phyloP scores from a whole-genome alignment of 2,797 vertebrate species.

The Mormyrus hasselquistii region DNA sequence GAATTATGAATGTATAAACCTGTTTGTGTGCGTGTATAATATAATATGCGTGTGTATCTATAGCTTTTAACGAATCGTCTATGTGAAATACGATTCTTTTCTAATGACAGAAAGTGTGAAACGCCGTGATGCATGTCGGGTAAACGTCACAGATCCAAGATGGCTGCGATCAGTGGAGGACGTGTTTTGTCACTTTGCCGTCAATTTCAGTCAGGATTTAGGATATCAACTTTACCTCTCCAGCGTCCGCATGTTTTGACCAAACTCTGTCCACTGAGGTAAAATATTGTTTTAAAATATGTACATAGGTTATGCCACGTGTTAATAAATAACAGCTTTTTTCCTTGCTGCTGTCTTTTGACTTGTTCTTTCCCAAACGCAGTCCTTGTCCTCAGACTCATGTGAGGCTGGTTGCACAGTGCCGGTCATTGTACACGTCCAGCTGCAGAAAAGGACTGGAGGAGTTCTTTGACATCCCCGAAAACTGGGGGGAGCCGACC shows the following conservation, averaged over 20 bases:
- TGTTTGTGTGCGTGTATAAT: no score
- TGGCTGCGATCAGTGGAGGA: conserved; percentile 61
- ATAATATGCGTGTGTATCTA: not conserved
- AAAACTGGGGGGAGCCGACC: conserved; percentile 79
- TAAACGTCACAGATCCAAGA: conserved; percentile 48
- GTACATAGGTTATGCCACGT: not conserved
- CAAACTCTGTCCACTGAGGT: conserved; percentile 49
- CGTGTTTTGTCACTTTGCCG: conserved; percentile 60
- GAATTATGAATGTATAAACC: not conserved
- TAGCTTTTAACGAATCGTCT: not conserved
- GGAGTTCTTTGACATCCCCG: conserved; percentile 86
- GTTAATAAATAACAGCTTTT: no score
- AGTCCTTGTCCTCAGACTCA: conserved; percentile 22
- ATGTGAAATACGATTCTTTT: not conserved
- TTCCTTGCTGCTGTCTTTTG: not conserved
- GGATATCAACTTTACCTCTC: conserved; percentile 42
- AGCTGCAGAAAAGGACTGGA: conserved; percentile 69
- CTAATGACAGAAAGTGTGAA: not conserved
- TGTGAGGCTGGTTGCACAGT: conserved; percentile 34
- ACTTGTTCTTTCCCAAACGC: conserved; percentile 41
- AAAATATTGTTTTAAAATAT: conserved; percentile 20
- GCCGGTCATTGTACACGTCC: conserved; percentile 68
- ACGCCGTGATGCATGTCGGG: conserved; percentile 48
- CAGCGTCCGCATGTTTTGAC: conserved; percentile 23
- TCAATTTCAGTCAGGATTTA: conserved; percentile 56